Base-by-base conservation (phyloP, 2,888 invertebrate species). In the Synergus laeviventris region DNA sequence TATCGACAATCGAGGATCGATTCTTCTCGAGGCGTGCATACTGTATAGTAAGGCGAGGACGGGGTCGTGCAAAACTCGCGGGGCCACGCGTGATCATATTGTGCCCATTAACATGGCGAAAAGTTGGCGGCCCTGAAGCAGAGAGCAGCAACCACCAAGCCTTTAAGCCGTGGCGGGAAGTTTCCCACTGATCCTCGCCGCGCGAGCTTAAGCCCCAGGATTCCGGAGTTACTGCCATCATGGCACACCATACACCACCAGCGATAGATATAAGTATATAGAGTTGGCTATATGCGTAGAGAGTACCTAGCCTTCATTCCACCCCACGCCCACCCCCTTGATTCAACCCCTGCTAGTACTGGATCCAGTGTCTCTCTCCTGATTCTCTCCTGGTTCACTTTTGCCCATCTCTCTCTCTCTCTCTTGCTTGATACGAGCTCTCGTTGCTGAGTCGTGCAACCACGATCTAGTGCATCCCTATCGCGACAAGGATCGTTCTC, bases 101-200 rank as follows among this genome's bases (percentile, higher is more conserved):
- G 89, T 85, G 87, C 85, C 87, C 88, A 89, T 89, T 89, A 89
- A 88, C 89, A 87, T 86, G 86, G 88, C 87, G 88, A 89, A 90
- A 90, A 90, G 89, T 90, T 89, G 88, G 80, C 84, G 84, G 84
- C 79, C 80, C 84, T 82, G 85, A 83, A 84, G 86, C 86, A 86
- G 85, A 86, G 85, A 87, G 87, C 86, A 88, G 89, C 89, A 89
- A 89, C 89, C 90, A 85, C 89, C 89, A 90, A 90, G 89, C 91
- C 90, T 88, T 91, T 91, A 91, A 90, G 90, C 91, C 90, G 87
- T 83, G 89, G 88, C 89, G 88, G 89, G 88, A 90, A 91, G 88
- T 90, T 90, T 90, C 86, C 89, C 90, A 87, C 90, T 91, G 90
- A 91, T 91, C 90, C 91, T 89, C 89, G 86, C 83, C 83, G 86